phyloP scores from a whole-genome alignment of 2,113 vertebrate species.

The Terrapene triunguis region DNA sequence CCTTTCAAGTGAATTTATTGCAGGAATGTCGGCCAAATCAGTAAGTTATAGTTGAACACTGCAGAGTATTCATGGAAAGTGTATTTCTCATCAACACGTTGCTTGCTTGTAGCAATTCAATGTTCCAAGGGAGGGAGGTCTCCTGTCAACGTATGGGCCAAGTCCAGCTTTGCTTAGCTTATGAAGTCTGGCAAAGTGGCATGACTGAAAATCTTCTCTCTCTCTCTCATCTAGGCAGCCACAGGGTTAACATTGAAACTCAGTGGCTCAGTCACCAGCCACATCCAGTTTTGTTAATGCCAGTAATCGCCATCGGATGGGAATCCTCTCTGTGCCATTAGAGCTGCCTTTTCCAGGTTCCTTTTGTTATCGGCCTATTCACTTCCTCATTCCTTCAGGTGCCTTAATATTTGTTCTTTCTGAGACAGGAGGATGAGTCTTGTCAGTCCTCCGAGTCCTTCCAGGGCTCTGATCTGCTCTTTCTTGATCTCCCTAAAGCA shows the following conservation, averaged over 20 bases:
- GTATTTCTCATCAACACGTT: background rate
- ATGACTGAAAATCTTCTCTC: background rate
- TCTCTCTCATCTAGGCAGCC: background rate
- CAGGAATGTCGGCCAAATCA: background rate
- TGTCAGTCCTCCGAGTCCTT: rapidly evolving
- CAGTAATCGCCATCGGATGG: background rate
- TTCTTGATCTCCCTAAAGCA: slow-evolving; percentile 28
- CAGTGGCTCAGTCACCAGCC: background rate
- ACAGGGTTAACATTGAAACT: background rate
- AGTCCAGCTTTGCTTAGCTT: background rate
- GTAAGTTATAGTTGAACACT: background rate
- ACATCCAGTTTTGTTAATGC: background rate
- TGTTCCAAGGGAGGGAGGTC: background rate
- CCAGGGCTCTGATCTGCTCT: slow-evolving; percentile 10
- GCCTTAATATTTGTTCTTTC: background rate
- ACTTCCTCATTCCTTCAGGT: background rate
- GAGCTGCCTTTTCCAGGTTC: background rate
- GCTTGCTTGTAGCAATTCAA: background rate
- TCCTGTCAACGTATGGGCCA: background rate
- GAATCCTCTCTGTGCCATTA: too few species aligned
- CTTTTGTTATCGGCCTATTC: background rate
- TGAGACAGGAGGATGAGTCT: background rate
- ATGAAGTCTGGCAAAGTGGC: background rate
- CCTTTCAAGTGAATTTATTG: background rate
- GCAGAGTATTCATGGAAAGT: background rate